A percentile compares a stretch with the other conserved stretches of the same genome.
Evolutionary conservation across 1,140 invertebrate species (phyloP).

Genomic region (fruit fly (Drosophila melanogaster)): Release_6_plus_ISO1_MT NT_033777.3:9803501-9804000

Average conservation of each 20-base stretch:
- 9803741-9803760: constrained; percentile 34
- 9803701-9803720: constrained; percentile 47
- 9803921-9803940: constrained; percentile 69
- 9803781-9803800: constrained; percentile 44
- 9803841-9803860: constrained; percentile 39
- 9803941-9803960: constrained; percentile 62
- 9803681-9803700: constrained; percentile 45
- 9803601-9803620: constrained; percentile 69
- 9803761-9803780: constrained; percentile 5
- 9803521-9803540: constrained; percentile 52
- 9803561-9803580: constrained; percentile 61
- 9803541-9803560: constrained; percentile 74
- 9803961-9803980: constrained; percentile 50
- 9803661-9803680: constrained; percentile 13
- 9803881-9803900: constrained; percentile 61
- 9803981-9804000: constrained; percentile 63
- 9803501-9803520: constrained; percentile 77
- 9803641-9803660: constrained; percentile 52
- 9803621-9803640: constrained; percentile 19
- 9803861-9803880: constrained; percentile 26
- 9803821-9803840: constrained; percentile 58
- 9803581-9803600: constrained; percentile 79
- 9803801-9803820: constrained; percentile 54
- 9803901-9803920: constrained; percentile 53
- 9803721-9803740: constrained; percentile 45